These are phyloP conservation scores for Camelus dromedarius DNA, from an alignment of 2,113 vertebrate species.

Conservation along the genomic window DNA sequence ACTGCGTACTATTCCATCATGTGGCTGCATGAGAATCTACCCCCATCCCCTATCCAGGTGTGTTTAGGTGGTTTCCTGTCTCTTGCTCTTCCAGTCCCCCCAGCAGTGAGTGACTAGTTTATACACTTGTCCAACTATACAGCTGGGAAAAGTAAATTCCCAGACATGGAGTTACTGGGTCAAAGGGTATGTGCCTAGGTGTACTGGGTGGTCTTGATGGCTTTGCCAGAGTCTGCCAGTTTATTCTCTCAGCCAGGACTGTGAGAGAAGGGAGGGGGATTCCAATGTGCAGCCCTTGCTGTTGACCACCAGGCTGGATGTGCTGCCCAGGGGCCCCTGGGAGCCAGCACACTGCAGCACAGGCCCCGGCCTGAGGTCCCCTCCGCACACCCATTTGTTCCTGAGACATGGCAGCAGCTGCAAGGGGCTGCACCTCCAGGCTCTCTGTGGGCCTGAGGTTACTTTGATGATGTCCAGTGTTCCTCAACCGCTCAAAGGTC, in stretches of 20 bases:
- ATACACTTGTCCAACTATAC: accelerated
- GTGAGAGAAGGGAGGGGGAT: not conserved
- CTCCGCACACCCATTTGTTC: not conserved
- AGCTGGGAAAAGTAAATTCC: not conserved
- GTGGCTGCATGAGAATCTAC: not conserved
- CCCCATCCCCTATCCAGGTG: accelerated
- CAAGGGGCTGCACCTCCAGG: not conserved
- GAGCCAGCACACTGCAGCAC: accelerated
- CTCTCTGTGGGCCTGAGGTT: not conserved
- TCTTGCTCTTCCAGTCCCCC: accelerated
- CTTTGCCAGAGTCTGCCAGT: not conserved
- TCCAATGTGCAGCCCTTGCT: accelerated
- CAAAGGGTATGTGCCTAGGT: accelerated
- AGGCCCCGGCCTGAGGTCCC: not conserved
- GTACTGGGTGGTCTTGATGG: too few relatives aligned
- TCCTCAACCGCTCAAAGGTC: not conserved
- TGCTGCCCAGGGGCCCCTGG: not conserved
- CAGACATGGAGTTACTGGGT: not conserved
- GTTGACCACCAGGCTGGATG: not conserved
- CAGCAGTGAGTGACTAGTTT: not conserved
- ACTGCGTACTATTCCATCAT: accelerated
- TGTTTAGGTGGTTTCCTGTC: not conserved
- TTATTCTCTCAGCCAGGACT: not conserved
- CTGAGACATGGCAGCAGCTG: not conserved
- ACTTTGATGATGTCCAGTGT: not conserved